Base-by-base conservation (phyloP, 2,797 vertebrate genomes). In the Xenentodon cancila region DNA sequence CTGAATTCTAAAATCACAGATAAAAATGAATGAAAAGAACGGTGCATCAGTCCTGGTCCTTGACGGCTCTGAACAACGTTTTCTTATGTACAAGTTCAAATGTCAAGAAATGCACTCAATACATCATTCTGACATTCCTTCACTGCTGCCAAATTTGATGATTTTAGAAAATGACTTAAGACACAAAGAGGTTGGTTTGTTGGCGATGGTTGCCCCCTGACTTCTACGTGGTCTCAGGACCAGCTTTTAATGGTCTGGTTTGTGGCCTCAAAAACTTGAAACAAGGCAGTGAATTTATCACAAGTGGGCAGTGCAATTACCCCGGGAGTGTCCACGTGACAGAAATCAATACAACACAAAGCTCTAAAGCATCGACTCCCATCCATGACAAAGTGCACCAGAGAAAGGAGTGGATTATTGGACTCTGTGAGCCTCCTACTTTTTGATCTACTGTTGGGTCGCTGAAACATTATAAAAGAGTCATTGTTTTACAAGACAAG, bases 281-380 rank as follows among this genome's bases (percentile, higher is more conserved):
- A 89, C 78, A 89, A 91, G 90, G 47, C 76, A 61, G 76, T 51
- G 73, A 86, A 93, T 93, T 92, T 90, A 91, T 93, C 89, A 89
- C 87, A 69, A 75, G 66, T 81, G 89, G 77, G 67, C 73, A 75
- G 81, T 78, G 81, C 85, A 94, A 93, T 92, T 91, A 94, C 90
- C 82, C 71, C 19, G 78, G 77, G 86, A 84, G 81, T 66, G 88
- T 60, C 75, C 88, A 90, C 70, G 83, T 85, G 90, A 90, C 72
- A 54, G 79, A 82, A 91, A 91, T 93, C 92, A 86, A 92, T 92
- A 87, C 72, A 81, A 88, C 82, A 93, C 93, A 94, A 95, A 89
- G 87, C 81, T 73, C 82, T 77, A 58, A 50, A 79, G 82, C 88
- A 92, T 87, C 86, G 89, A 92, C 84, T 88, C 73, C 69, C 55